phyloP scores from a whole-genome alignment of 2,888 invertebrate genomes.

The Embidobia sp. region DNA sequence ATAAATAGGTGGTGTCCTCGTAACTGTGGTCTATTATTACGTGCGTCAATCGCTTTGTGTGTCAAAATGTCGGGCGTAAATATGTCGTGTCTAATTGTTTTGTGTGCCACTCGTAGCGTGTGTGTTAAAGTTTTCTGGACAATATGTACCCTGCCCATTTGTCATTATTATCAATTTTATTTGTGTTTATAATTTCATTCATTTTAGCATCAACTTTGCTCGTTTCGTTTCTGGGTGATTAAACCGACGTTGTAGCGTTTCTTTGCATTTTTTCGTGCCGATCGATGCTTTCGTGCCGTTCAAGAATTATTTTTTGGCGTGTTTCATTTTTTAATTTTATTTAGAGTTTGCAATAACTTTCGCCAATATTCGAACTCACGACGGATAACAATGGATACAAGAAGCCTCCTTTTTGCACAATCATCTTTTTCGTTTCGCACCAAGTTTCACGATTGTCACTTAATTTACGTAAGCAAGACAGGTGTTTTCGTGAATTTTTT shows the following conservation, averaged over 20 bases:
- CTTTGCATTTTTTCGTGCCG: neutral
- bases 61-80: too few relatives aligned
- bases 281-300: neutral
- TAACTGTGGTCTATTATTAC: too few relatives aligned
- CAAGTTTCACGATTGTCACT: neutral
- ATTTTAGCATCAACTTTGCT: neutral
- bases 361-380: neutral
- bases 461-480: neutral
- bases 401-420: neutral
- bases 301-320: neutral
- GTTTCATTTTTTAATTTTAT: neutral
- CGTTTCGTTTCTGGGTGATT: neutral
- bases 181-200: constrained; percentile 3
- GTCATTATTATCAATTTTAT: neutral
- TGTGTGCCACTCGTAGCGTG: too few relatives aligned
- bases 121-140: too few relatives aligned
- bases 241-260: neutral
- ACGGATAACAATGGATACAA: neutral
- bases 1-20: too few relatives aligned
- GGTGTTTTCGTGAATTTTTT: neutral
- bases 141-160: too few relatives aligned
- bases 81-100: too few relatives aligned
- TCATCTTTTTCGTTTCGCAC: neutral
- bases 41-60: too few relatives aligned
- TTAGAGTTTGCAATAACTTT: neutral